Base-by-base conservation (phyloP, 2,797 vertebrate species). In the Neoniphon sammara region DNA sequence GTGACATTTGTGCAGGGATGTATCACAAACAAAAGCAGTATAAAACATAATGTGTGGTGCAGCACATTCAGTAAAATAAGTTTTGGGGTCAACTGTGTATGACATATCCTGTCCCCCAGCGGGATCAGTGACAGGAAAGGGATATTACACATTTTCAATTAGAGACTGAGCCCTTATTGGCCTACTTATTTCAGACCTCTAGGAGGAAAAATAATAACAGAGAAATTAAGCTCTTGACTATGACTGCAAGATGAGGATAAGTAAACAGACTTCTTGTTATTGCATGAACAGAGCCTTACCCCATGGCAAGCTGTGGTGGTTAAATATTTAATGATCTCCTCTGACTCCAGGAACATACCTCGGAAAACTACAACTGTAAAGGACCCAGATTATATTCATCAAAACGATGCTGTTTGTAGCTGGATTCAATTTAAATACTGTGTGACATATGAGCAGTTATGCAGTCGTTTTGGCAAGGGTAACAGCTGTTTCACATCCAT, bases 261-360 rank as follows among this genome's bases (percentile, higher is more conserved):
- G 63, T 81, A 90, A 90, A 89, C 75, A 87, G 68, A 44, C 46
- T 82, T 63, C 66, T 82, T 88, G 76, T 88, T 91, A 84, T 85
- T 87, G 80, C 80, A 62, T 68, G 73, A 85, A 78, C 67, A 77
- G 65, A 84, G 78, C 58, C 67, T 70, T 21, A 42, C 79, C 85
- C 73, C 2, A 18, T 82, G 83, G 84, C 83, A 73, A 70, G 57
- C 82, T 78, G 62, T 68, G 71, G 47, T 68, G 65, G 25, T 78
- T 91, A 83, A 89, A 92, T 89, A 87, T 87, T 89, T 90, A 83
- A 90, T 90, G 75, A 70, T 74, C 53, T 71, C 76, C 63, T 78
- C 83, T 65, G 61, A 84, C 76, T 83, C 64, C 65, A 77, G 71
- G 65, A 85, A 68, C 66, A 81, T 84, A 84, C 66, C 69, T 75